These are phyloP conservation scores for Vanessa cardui DNA, from an alignment of 2,888 invertebrate species.

Conservation along the genomic window DNA sequence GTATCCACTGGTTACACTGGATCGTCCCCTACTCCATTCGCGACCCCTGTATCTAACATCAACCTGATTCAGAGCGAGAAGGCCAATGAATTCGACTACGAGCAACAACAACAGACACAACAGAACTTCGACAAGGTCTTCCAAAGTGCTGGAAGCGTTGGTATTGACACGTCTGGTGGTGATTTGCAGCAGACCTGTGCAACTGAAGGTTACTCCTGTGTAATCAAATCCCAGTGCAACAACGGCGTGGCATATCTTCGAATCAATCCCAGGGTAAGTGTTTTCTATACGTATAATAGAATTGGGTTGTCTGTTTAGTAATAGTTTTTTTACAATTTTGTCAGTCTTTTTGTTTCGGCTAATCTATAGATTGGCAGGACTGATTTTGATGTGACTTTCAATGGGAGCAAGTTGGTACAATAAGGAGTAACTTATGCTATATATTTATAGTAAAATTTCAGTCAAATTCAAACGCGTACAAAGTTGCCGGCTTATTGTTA, in stretches of 20 bases:
- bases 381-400: too few relatives aligned
- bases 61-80: slow-evolving; percentile 67
- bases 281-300: too few relatives aligned
- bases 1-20: slow-evolving; percentile 60
- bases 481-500: too few relatives aligned
- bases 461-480: too few relatives aligned
- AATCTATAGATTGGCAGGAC: too few relatives aligned
- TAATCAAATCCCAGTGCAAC: slow-evolving; percentile 82
- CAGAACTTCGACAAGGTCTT: slow-evolving; percentile 67
- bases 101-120: slow-evolving; percentile 64
- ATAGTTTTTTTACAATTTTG: too few relatives aligned
- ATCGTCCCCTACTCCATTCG: slow-evolving; percentile 70
- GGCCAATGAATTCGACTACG: slow-evolving; percentile 63
- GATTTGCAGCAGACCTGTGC: slow-evolving; percentile 80
- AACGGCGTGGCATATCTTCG: slow-evolving; percentile 82
- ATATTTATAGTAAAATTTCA: too few relatives aligned
- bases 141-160: slow-evolving; percentile 63
- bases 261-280: slow-evolving; percentile 80
- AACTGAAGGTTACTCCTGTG: slow-evolving; percentile 84
- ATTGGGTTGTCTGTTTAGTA: too few relatives aligned
- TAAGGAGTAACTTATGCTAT: too few relatives aligned
- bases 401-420: too few relatives aligned
- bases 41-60: slow-evolving; percentile 57
- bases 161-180: slow-evolving; percentile 56
- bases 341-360: too few relatives aligned